Percentiles rank a stretch among this genome's conserved stretches.
phyloP scores from a whole-genome alignment of 2,797 vertebrate species.

The Gymnothorax reevesii region DNA sequence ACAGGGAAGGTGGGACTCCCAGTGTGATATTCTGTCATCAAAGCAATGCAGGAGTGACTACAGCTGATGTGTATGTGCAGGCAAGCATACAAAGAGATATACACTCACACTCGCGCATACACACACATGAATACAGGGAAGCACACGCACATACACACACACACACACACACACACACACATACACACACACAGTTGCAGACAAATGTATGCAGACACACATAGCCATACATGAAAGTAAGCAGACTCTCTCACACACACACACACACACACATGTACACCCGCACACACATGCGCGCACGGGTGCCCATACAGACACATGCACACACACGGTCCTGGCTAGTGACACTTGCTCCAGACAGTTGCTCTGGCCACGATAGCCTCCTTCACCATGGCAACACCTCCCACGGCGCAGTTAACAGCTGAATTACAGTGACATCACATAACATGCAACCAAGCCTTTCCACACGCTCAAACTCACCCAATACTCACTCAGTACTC shows the following conservation, averaged over 20 bases:
- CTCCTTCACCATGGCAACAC: constrained; percentile 76
- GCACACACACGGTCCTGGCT: neutral
- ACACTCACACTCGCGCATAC: neutral
- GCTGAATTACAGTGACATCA: constrained; percentile 65
- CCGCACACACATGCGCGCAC: neutral
- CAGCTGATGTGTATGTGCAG: neutral
- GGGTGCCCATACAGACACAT: neutral
- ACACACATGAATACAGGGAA: no score
- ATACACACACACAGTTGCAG: neutral
- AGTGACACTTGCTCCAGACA: constrained; percentile 52
- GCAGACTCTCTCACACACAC: neutral
- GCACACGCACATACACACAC: no score
- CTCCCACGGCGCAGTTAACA: constrained; percentile 68
- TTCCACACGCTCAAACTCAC: constrained; percentile 26
- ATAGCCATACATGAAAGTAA: neutral
- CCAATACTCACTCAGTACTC: neutral
- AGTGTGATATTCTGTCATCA: no score
- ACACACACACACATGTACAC: neutral
- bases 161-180: no score
- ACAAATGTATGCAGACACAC: constrained; percentile 35
- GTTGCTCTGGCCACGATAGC: constrained; percentile 58
- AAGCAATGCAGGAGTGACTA: no score
- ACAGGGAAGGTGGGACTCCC: no score
- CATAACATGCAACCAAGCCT: constrained; percentile 63
- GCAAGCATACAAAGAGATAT: neutral